phyloP scores from a whole-genome alignment of 1,140 invertebrate species.

The Drosophila grimshawi region DNA sequence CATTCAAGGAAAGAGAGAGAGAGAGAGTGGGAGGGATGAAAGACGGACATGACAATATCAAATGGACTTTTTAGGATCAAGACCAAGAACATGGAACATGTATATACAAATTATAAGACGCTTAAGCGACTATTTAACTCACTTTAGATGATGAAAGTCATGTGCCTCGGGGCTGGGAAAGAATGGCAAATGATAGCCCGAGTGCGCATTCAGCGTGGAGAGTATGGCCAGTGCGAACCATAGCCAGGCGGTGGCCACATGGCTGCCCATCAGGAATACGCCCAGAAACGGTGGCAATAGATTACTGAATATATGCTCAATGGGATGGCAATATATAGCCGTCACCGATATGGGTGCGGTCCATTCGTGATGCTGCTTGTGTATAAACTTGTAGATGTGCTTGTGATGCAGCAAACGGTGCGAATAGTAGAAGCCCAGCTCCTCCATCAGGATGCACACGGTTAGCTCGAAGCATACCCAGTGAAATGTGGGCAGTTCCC shows the following conservation, averaged over 20 bases:
- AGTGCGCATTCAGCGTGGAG: slow-evolving; percentile 93
- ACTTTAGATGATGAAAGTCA: slow-evolving; percentile 96
- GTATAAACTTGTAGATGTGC: slow-evolving; percentile 92
- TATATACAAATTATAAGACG: no score
- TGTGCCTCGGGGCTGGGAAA: slow-evolving; percentile 95
- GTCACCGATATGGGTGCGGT: slow-evolving; percentile 93
- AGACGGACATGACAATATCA: no score
- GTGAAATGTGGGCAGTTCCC: slow-evolving; percentile 92
- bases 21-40: no score
- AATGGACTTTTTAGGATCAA: no score
- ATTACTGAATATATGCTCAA: slow-evolving; percentile 94
- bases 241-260: slow-evolving; percentile 92
- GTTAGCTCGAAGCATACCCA: slow-evolving; percentile 92
- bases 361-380: slow-evolving; percentile 95
- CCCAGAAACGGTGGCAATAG: slow-evolving; percentile 92
- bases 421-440: slow-evolving; percentile 94
- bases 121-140: slow-evolving; percentile 9
- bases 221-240: slow-evolving; percentile 93
- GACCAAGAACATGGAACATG: no score
- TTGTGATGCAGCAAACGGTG: slow-evolving; percentile 93
- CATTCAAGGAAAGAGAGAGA: no score
- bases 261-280: slow-evolving; percentile 92
- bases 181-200: slow-evolving; percentile 95
- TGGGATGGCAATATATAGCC: slow-evolving; percentile 93
- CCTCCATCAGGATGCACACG: slow-evolving; percentile 92